Base-by-base conservation (phyloP, 92 coral and sea anemone genomes). In the Parazoanthus swiftii region DNA sequence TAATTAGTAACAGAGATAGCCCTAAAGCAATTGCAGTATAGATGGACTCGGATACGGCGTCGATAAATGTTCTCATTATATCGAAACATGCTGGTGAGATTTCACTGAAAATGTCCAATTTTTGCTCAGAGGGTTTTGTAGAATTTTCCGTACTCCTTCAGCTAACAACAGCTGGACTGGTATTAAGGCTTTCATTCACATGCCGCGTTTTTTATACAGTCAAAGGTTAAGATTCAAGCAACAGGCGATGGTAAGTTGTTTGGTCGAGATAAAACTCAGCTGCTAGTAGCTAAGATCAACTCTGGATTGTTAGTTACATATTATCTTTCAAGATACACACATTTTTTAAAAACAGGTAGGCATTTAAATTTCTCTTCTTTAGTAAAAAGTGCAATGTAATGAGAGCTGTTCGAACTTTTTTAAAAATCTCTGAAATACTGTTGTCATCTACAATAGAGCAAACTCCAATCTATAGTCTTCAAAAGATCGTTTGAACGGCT, bases 211-310 rank as follows among this genome's bases (percentile, higher is more conserved):
- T 15, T 44, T 15, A 14, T n/a, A 0, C 51, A 44, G 51, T 43
- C 48, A 68, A 83, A 83, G 86, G 77, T 83, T 83, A 44, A 68
- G 43, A 67, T 21, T 43, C 48, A 42, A 66, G n/a, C 15, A 8
- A 51, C 16, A 82, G 74, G 10, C 26, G 35, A 23, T 82, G 21
- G 76, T 29, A 42, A 42, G 48, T 73, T 68, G 77, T 67, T 83
- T 70, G 42, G 63, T 42, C 15, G 70, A 68, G 86, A 83, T 83
- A 71, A 83, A 14, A 42, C 26, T n/a, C 18, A 8, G 70, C 70
- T 63, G 16, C 26, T 20, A 20, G 70, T 9, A 3, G 25, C 26
- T 63, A 5, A 63, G 70, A 13, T 54, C 59, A 54, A 2, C 59
- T 54, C 70, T 63, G 25, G 18, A 21, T 5, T 63, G 25, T 63